Conservation (phyloP, 2,888 invertebrate genomes). For the Torymus aiolomorphi region DNA sequence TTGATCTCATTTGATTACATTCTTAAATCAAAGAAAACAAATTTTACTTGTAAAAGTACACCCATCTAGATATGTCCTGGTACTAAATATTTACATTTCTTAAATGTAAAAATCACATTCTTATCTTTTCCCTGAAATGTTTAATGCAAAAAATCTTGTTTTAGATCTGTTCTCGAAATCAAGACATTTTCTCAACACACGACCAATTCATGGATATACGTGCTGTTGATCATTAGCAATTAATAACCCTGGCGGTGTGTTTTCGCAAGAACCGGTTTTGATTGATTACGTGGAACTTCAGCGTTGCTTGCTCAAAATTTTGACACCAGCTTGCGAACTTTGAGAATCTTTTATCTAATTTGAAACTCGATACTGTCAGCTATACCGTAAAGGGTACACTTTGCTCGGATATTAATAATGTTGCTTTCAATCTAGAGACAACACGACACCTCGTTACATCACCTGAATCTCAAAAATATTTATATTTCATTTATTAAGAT, state of each 20-base stretch:
- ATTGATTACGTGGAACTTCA: conserved; percentile 21
- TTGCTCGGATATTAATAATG: not conserved
- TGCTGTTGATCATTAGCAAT: conserved; percentile 17
- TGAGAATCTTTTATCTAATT: conserved; percentile 8
- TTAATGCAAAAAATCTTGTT: not conserved
- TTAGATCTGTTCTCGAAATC: not conserved
- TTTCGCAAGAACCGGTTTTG: conserved; percentile 17
- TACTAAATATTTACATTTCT: too few species aligned
- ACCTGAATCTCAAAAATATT: too few species aligned
- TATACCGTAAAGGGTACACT: not conserved
- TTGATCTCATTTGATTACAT: too few species aligned
- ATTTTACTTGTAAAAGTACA: too few species aligned
- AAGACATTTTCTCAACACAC: conserved; percentile 11
- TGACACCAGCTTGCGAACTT: conserved; percentile 5
- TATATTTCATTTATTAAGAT: too few species aligned
- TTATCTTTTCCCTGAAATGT: not conserved
- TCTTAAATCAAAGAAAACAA: too few species aligned
- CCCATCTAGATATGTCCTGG: too few species aligned
- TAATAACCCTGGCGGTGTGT: not conserved
- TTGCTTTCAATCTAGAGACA: too few species aligned
- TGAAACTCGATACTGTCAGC: conserved; percentile 7
- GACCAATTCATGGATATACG: not conserved
- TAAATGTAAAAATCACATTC: too few species aligned
- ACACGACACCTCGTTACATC: too few species aligned
- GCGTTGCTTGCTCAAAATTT: not conserved